Conservation (phyloP, 1,140 invertebrate species). For the Armadillidium nasatum region DNA sequence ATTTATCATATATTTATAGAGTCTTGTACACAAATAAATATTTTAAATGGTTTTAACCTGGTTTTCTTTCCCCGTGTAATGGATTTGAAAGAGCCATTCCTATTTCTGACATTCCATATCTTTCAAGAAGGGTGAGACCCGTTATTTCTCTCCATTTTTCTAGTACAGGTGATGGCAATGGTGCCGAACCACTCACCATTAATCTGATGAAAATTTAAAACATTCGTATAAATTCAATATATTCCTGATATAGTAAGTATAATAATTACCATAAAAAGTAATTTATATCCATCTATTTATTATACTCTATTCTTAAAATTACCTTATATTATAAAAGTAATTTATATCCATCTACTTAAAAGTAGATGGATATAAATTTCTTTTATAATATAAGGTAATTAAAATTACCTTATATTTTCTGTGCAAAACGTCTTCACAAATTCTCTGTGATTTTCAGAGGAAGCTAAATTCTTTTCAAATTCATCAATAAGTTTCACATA, state of each 20-base stretch:
- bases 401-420: constrained; percentile 58
- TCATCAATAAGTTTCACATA: constrained; percentile 76
- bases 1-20: too few species aligned
- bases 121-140: constrained; percentile 73
- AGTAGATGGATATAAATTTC: too few species aligned
- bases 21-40: too few species aligned
- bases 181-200: constrained; percentile 77
- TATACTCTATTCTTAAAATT: too few species aligned
- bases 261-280: too few species aligned
- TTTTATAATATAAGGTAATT: too few species aligned
- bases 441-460: constrained; percentile 59
- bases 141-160: constrained; percentile 75
- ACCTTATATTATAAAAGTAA: too few species aligned
- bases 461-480: constrained; percentile 65
- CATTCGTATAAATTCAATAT: too few species aligned
- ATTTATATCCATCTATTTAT: too few species aligned
- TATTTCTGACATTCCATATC: constrained; percentile 88
- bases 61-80: constrained; percentile 58
- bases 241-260: too few species aligned
- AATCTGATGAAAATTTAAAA: constrained; percentile 56
- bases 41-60: constrained; percentile 50
- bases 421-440: constrained; percentile 59
- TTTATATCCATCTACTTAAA: too few species aligned
- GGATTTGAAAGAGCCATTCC: constrained; percentile 82
- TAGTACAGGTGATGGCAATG: constrained; percentile 71